These are phyloP conservation scores for Hemiprocne comata DNA, from an alignment of 2,113 vertebrate genomes.

Conservation along the genomic window DNA sequence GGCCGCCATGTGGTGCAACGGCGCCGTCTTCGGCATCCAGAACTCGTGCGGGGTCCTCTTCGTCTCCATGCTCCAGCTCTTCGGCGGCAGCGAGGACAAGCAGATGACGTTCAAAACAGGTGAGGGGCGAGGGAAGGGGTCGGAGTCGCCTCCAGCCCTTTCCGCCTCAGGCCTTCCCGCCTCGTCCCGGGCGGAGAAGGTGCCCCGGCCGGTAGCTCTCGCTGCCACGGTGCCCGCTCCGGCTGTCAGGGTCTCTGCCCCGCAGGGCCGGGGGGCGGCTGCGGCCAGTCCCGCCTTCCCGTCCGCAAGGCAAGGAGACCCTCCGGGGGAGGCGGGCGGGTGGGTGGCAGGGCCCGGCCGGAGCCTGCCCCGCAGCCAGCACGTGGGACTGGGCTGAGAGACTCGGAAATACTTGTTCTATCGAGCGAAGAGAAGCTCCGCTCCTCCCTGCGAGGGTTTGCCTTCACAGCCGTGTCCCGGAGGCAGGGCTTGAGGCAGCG, in stretches of 20 bases:
- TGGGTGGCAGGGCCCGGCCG: not conserved
- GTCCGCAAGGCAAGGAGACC: not conserved
- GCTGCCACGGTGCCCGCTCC: not conserved
- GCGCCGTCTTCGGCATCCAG: slow-evolving; percentile 96
- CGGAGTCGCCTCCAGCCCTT: not conserved
- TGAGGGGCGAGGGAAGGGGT: slow-evolving; percentile 62
- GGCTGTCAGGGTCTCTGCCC: not conserved
- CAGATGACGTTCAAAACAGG: slow-evolving; percentile 89
- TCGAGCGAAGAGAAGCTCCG: not conserved
- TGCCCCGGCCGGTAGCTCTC: not conserved
- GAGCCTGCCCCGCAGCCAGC: not conserved
- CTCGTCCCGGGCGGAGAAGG: not conserved
- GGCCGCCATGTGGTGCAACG: slow-evolving; percentile 97
- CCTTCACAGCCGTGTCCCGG: not conserved
- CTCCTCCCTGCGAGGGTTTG: not conserved
- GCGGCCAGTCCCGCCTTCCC: not conserved
- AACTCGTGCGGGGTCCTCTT: slow-evolving; percentile 93
- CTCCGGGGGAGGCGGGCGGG: not conserved
- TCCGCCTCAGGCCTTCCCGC: not conserved
- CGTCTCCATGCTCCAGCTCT: slow-evolving; percentile 84
- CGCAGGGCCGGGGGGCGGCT: not conserved
- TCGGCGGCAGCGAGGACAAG: slow-evolving; percentile 76
- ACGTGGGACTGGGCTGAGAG: not conserved
- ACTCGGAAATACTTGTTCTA: accelerated
- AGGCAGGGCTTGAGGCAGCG: not conserved